Base-by-base conservation (phyloP, 2,797 vertebrate species). In the Ctenochaetus hawaiiensis region DNA sequence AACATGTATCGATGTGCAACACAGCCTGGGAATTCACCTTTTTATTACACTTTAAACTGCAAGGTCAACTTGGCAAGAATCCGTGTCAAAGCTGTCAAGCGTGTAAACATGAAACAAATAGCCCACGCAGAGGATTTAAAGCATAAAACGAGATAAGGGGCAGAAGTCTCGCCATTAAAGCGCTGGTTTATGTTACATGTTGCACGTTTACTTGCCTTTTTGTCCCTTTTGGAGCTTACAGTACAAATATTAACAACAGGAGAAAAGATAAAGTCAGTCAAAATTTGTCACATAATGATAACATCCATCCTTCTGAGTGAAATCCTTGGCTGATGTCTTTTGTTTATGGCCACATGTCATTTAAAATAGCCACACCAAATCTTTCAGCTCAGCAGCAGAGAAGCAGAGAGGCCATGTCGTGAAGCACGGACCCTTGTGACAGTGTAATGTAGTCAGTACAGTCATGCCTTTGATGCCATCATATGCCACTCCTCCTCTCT, bases 21-120 rank as follows among this genome's bases (percentile, higher is more conserved):
- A 83, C 83, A 70, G 80, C 81, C 80, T 75, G 82, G 83, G 89
- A 88, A 88, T 93, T 89, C 81, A 81, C 84, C 86, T 90, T 93
- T 30, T 92, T 89, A 92, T 92, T 92, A 89, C 83, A 82, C 85
- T 92, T 93, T 90, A 89, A 90, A 92, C 75, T 86, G 89, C 92
- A 91, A 90, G 88, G 92, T 93, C 91, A 93, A 91, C 88, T 86
- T 80, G 80, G 82, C 82, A 82, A 82, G 87, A 89, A 89, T 86
- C 54, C 12, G 87, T 92, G 88, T 93, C 91, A 89, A 85, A 88
- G 87, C 92, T 91, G 89, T 91, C 91, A 87, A 86, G 90, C 76
- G 34, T 13, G 22, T 52, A 83, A 87, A 86, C 82, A 88, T 90
- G 89, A 91, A 92, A 93, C 85, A 89, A 90, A 93, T 84, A 78